A percentile compares a stretch with the other conserved stretches of the same genome.
phyloP scores from a whole-genome alignment of 2,797 vertebrate genomes.

The Chromobotia macracanthus region DNA sequence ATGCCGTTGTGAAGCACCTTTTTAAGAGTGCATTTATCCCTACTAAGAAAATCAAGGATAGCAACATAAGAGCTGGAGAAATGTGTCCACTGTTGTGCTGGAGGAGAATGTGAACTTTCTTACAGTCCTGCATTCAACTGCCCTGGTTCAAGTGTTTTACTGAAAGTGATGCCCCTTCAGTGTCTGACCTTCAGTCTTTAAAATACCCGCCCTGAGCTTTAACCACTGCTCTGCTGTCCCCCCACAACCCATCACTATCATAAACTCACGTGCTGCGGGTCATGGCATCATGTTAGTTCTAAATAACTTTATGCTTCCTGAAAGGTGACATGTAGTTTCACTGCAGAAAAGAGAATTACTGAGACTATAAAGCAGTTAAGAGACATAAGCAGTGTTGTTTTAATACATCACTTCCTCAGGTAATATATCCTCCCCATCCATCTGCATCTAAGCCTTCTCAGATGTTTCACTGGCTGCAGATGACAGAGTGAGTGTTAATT shows the following conservation, averaged over 20 bases:
- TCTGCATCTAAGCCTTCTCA: not conserved
- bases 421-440: constrained; percentile 14
- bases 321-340: constrained; percentile 10
- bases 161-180: not conserved
- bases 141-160: too few species aligned
- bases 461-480: constrained; percentile 11
- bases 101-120: too few species aligned
- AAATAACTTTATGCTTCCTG: not conserved
- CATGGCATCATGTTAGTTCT: not conserved
- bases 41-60: too few species aligned
- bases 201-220: not conserved
- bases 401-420: constrained; percentile 25
- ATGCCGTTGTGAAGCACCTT: too few species aligned
- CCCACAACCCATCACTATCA: not conserved
- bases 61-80: too few species aligned
- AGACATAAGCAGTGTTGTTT: constrained; percentile 6
- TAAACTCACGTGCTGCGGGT: too few species aligned
- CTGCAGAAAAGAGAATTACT: not conserved
- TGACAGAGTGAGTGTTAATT: constrained; percentile 27
- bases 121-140: too few species aligned
- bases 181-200: not conserved
- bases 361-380: constrained; percentile 21
- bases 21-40: too few species aligned
- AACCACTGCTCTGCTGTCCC: not conserved
- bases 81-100: too few species aligned